Base-by-base conservation (phyloP, 2,888 invertebrate genomes). In the Aleiodes leptofemur region DNA sequence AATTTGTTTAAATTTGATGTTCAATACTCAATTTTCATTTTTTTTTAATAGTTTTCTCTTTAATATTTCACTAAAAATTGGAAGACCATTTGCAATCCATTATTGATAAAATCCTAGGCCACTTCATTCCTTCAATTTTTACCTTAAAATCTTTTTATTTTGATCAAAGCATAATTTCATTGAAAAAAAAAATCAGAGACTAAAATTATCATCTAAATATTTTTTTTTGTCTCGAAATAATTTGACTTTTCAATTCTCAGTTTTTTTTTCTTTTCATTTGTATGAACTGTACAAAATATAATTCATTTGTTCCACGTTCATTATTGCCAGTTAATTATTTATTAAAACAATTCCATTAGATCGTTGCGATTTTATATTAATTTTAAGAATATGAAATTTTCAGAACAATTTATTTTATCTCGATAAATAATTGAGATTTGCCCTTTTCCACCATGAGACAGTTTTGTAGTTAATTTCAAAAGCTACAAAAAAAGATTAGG, bases 201-300 rank as follows among this genome's bases (percentile, higher is more conserved):
- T 64, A 34, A 66, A 73, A 56, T 48, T 72, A 7, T 72, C 43
- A 43, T 66, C 38, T 72, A 72, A 43, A 55, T 14, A 73, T 61
- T 66, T 70, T 61, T 61, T 66, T 64, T 64, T 48, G 66, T 31
- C 66, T 34, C 16, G 23, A 56, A 64, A 31, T 73, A 71, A 75
- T 73, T 76, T 68, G 68, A 73, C 69, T 34, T 34, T 61, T 59
- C 29, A 23, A 14, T 34, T 34, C 34, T 48, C 29, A 5, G n/a
- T 23, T 56, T 34, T 38, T 38, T 31, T 71, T 69, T 51, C 48
- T 56, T 57, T 51, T 1, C 4, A 66, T 59, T 81, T 80, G 78
- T 83, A 82, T 77, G 83, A 84, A 83, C 83, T 86, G 85, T 87
- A 87, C 82, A 87, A 87, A 86, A 86, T 86, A 86, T 86, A 85